These are phyloP conservation scores for Nemoura dubitans DNA, from an alignment of 2,888 invertebrate genomes.

Conservation along the genomic window DNA sequence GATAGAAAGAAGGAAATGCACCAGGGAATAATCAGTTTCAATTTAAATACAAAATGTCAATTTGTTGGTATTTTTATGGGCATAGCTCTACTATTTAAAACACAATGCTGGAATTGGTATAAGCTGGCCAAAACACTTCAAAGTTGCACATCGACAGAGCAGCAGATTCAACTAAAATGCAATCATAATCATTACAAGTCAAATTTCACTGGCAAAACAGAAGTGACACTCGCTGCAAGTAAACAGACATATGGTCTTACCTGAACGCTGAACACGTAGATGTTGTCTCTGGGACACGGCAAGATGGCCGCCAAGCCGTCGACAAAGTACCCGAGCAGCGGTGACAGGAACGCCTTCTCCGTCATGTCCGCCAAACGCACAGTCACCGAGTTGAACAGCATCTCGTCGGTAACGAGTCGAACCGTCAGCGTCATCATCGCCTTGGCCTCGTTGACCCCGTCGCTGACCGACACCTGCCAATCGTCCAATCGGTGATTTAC, in stretches of 20 bases:
- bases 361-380: constrained; percentile 94
- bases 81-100: no score
- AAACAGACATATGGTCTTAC: constrained; percentile 57
- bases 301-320: constrained; percentile 92
- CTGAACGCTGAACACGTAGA: constrained; percentile 90
- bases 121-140: no score
- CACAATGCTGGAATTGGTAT: no score
- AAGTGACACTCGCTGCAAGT: no score
- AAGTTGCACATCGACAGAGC: no score
- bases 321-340: constrained; percentile 84
- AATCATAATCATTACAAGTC: no score
- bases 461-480: constrained; percentile 61
- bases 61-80: no score
- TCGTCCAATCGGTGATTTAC: background rate
- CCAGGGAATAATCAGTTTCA: no score
- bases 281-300: constrained; percentile 91
- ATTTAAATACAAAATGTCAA: no score
- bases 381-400: constrained; percentile 94
- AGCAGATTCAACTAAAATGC: no score
- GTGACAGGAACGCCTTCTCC: constrained; percentile 89
- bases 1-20: no score
- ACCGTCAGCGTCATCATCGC: constrained; percentile 92
- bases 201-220: no score
- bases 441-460: constrained; percentile 92
- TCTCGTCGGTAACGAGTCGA: constrained; percentile 90